These are phyloP conservation scores for Leptothorax acervorum DNA, from an alignment of 2,888 invertebrate species.

Conservation along the genomic window DNA sequence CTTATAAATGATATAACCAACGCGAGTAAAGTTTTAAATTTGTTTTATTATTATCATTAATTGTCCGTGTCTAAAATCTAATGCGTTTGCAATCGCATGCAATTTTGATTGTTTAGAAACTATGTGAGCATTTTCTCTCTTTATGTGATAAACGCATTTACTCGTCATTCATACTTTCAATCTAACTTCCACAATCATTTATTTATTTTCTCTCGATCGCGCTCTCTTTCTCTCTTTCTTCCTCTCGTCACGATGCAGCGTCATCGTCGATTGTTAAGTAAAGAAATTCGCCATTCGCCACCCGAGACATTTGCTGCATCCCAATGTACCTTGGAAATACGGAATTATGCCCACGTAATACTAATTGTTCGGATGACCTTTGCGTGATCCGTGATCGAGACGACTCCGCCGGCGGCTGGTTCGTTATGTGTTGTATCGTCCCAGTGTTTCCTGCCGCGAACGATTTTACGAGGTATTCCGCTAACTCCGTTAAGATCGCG, in stretches of 20 bases:
- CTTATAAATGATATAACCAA: background rate
- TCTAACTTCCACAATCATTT: background rate
- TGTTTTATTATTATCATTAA: conserved; percentile 23
- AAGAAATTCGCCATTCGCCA: conserved; percentile 13
- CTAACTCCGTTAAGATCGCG: conserved; percentile 31
- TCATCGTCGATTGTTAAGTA: background rate
- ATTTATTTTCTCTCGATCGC: background rate
- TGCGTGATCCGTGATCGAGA: conserved; percentile 77
- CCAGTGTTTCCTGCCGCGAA: conserved; percentile 64
- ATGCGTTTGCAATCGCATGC: background rate
- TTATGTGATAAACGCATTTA: background rate
- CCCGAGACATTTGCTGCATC: conserved; percentile 42
- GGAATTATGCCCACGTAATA: conserved; percentile 70
- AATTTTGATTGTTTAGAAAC: conserved; percentile 12
- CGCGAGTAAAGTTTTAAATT: background rate
- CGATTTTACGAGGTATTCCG: conserved; percentile 64
- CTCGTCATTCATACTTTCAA: conserved; percentile 8
- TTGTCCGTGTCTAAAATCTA: background rate
- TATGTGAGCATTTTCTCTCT: background rate
- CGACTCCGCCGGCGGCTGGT: conserved; percentile 48
- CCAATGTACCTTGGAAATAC: conserved; percentile 58
- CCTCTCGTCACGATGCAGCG: background rate
- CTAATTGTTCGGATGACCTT: conserved; percentile 80
- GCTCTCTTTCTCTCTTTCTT: background rate
- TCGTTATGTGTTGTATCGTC: conserved; percentile 58